phyloP scores from a whole-genome alignment of 2,888 invertebrate species.

The Nezara viridula region DNA sequence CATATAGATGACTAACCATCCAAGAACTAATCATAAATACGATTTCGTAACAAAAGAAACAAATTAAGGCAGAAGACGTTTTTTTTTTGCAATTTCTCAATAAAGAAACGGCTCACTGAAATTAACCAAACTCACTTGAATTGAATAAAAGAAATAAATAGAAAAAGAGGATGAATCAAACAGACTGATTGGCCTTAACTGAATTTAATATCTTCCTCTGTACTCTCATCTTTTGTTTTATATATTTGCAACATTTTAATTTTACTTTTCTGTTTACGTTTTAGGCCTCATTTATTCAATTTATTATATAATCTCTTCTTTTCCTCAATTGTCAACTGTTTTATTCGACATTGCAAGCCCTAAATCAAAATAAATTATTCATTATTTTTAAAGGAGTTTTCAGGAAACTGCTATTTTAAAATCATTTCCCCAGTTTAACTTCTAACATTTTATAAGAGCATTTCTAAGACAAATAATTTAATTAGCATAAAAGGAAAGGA shows the following conservation, averaged over 20 bases:
- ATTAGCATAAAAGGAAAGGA: too few species aligned
- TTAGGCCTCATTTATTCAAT: background rate
- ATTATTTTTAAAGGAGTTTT: background rate
- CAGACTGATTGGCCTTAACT: background rate
- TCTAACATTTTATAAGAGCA: too few species aligned
- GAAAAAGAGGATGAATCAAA: background rate
- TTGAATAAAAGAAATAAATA: background rate
- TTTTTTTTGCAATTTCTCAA: background rate
- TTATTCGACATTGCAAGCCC: background rate
- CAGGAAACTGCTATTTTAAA: background rate
- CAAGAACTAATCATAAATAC: background rate
- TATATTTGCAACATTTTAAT: background rate
- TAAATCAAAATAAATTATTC: background rate
- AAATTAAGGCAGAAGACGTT: background rate
- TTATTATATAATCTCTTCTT: background rate
- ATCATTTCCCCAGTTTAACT: too few species aligned
- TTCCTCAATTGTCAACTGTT: background rate
- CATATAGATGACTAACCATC: too few species aligned
- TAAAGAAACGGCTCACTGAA: background rate
- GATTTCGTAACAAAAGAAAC: background rate
- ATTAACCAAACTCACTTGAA: background rate
- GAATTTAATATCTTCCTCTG: background rate
- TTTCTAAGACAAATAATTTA: too few species aligned
- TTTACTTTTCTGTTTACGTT: background rate
- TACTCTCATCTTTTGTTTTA: background rate